Conservation (phyloP, 2,888 invertebrate species). For the Protodeltote pygarga region DNA sequence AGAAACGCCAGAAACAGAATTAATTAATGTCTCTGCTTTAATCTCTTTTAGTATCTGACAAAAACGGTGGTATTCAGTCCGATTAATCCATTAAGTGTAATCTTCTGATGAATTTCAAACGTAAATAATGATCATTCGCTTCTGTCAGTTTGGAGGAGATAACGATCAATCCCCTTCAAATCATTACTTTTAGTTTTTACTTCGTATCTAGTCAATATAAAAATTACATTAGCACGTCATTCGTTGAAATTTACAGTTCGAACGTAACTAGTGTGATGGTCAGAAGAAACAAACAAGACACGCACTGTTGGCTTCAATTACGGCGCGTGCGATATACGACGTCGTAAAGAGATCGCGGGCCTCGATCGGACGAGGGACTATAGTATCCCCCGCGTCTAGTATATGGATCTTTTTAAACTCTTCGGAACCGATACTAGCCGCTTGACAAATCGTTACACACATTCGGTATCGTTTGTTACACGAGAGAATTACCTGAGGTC, state of each 20-base stretch:
- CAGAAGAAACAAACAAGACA: conserved; percentile 63
- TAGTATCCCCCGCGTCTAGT: too few species aligned
- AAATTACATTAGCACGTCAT: conserved; percentile 46
- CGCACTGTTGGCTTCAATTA: conserved; percentile 68
- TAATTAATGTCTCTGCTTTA: conserved; percentile 26
- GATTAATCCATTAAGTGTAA: conserved; percentile 29
- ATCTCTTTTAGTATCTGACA: conserved; percentile 12
- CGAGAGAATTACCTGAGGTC: conserved; percentile 39
- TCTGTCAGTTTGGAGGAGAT: conserved; percentile 15
- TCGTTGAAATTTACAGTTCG: conserved; percentile 60
- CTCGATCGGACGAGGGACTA: conserved; percentile 22
- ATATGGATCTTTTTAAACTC: too few species aligned
- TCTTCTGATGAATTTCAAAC: conserved; percentile 29
- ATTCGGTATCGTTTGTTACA: conserved; percentile 43
- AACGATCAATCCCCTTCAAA: conserved; percentile 18
- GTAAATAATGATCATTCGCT: conserved; percentile 22
- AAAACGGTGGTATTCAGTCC: conserved; percentile 18
- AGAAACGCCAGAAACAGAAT: conserved; percentile 15
- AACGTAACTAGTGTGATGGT: conserved; percentile 58
- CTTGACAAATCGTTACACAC: conserved; percentile 50
- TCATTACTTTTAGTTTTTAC: conserved; percentile 32
- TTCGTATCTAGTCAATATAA: conserved; percentile 31
- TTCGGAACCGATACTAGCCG: conserved; percentile 28
- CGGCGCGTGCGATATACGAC: conserved; percentile 56
- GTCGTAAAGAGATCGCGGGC: conserved; percentile 57